These are phyloP conservation scores for Labeo catla DNA, from an alignment of 2,113 vertebrate genomes.

Conservation along the genomic window DNA sequence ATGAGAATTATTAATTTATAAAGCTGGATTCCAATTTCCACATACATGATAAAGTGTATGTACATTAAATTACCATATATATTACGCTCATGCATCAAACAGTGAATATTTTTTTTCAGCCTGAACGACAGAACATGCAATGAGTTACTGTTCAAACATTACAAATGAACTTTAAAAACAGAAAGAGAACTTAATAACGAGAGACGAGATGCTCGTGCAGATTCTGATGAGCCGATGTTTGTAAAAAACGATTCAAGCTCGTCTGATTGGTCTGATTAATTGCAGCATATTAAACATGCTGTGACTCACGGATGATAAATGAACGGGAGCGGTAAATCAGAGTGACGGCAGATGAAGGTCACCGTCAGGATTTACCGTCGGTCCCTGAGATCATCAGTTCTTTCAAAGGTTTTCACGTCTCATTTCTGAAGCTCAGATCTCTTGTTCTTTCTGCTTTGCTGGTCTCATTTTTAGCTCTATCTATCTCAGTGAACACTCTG, in stretches of 20 bases:
- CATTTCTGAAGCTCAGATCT: neutral
- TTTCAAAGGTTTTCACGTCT: neutral
- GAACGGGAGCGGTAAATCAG: neutral
- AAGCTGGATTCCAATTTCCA: slow-evolving; percentile 1
- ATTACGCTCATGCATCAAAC: neutral
- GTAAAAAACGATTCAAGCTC: neutral
- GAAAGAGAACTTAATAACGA: neutral
- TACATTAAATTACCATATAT: slow-evolving; percentile 23
- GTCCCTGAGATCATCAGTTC: neutral
- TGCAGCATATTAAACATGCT: neutral
- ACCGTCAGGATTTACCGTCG: neutral
- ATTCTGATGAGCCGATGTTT: neutral
- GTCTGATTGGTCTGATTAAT: slow-evolving; percentile 5
- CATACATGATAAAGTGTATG: neutral
- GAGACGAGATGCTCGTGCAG: neutral
- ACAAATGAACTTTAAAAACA: neutral
- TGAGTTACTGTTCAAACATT: neutral
- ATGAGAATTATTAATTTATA: neutral
- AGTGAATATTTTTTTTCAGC: neutral
- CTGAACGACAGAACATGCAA: neutral
- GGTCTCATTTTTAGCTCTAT: neutral
- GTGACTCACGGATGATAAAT: slow-evolving; percentile 1
- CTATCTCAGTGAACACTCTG: slow-evolving; percentile 11
- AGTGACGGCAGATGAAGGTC: neutral
- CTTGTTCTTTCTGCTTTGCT: neutral